Percentiles rank a stretch among this genome's conserved stretches.
Conservation (phyloP, 92 coral and sea anemone genomes). For the Porites lobata region DNA sequence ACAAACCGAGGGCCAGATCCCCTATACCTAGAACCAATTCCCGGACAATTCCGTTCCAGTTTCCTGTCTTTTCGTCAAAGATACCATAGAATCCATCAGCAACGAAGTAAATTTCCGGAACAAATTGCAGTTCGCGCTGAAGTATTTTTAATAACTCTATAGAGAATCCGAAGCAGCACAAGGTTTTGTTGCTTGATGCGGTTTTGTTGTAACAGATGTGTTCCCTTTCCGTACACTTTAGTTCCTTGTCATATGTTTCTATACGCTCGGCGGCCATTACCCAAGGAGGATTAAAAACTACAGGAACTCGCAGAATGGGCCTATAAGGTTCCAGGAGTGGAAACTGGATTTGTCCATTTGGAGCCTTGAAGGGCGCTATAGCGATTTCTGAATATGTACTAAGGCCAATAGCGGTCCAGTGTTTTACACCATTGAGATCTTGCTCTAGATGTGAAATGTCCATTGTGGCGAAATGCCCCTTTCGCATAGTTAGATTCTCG, state of each 20-base stretch:
- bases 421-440: background rate
- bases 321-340: background rate
- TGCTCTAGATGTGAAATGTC: constrained; percentile 6
- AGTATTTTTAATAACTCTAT: constrained; percentile 19
- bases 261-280: background rate
- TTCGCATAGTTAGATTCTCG: background rate
- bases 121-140: constrained; percentile 17
- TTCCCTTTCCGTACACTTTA: background rate
- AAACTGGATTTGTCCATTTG: constrained; percentile 2
- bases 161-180: constrained; percentile 38
- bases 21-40: constrained; percentile 11
- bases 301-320: constrained; percentile 37
- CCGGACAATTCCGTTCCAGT: constrained; percentile 19
- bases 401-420: constrained; percentile 18
- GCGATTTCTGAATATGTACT: constrained; percentile 32
- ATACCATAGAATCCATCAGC: constrained; percentile 13
- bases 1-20: constrained; percentile 18
- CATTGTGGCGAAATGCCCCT: constrained; percentile 17
- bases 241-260: constrained; percentile 9
- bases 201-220: constrained; percentile 26
- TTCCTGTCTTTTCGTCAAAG: constrained; percentile 10
- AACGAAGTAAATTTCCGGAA: constrained; percentile 33
- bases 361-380: constrained; percentile 20
- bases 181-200: background rate
- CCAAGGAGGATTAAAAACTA: constrained; percentile 31